Conservation (phyloP, 2,113 vertebrate genomes). For the Syngnathus scovelli region DNA sequence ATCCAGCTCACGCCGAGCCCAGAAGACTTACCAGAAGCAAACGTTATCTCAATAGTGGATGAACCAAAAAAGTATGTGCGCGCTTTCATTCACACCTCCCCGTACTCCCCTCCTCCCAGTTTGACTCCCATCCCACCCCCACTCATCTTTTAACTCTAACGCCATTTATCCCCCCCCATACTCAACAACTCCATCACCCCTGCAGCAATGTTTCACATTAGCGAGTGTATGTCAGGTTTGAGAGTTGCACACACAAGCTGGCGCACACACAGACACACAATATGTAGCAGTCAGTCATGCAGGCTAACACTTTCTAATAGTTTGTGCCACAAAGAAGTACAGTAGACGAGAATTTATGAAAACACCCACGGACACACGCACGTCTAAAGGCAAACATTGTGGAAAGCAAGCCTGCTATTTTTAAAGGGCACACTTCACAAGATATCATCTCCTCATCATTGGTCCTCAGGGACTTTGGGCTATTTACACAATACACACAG, state of each 20-base stretch:
- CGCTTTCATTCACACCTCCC: slow-evolving; percentile 3
- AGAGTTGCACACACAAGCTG: slow-evolving; percentile 37
- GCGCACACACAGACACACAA: slow-evolving; percentile 25
- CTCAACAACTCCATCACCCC: slow-evolving; percentile 39
- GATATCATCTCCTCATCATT: slow-evolving; percentile 64
- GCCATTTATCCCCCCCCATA: not conserved
- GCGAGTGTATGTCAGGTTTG: slow-evolving; percentile 49
- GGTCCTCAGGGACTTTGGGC: slow-evolving; percentile 50
- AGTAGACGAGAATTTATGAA: slow-evolving; percentile 5
- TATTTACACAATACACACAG: slow-evolving; percentile 44
- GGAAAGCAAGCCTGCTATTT: slow-evolving; percentile 71
- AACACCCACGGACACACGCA: slow-evolving; percentile 27
- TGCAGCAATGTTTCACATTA: slow-evolving; percentile 57
- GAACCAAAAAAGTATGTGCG: not conserved
- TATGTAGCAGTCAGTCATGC: slow-evolving; percentile 34
- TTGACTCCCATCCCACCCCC: not conserved
- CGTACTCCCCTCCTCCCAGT: not conserved
- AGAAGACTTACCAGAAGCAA: not conserved
- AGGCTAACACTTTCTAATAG: slow-evolving; percentile 45
- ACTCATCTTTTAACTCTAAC: not conserved
- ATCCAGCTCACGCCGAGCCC: not conserved
- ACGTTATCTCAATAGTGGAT: not conserved
- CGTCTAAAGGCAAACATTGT: slow-evolving; percentile 50
- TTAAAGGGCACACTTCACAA: slow-evolving; percentile 70
- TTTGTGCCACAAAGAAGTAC: slow-evolving; percentile 29